Evolutionary conservation across 2,113 vertebrate species (phyloP), one percentile per base, ranked within the genome.

Genomic region (Spheniscus mendiculus): DNA sequence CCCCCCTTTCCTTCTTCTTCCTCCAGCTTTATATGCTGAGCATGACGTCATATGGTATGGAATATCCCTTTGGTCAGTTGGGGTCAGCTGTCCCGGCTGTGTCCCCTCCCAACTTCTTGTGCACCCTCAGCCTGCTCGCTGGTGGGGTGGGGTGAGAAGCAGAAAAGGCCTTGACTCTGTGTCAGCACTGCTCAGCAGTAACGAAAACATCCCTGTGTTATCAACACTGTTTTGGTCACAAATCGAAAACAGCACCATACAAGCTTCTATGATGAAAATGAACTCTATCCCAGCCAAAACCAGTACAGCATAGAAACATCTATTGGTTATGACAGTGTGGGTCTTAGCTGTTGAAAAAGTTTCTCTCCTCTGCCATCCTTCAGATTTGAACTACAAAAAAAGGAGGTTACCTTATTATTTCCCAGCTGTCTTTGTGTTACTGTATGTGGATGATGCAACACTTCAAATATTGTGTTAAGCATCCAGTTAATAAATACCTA

Each of bases 81-180:
- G 30, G 55, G 30, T 34, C 30, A 56, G 30, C 18, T 32, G 55
- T 20, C 30, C 55, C 6, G 2, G 55, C 30, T 56, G 11, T 20
- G 30, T 32, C 18, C 30, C 55, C 18, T 56, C 11, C 55, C 55
- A 56, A 20, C 30, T 18, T 56, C 30, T 56, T 59, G 20, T n/a
- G 29, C 22, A 4, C 5, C 8, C 9, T 6, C 25, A 93, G 6
- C 14, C 29, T 72, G 11, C 38, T 58, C 1, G 0, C 10, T 58
- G 79, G 2, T 5, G 4, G 3, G 0, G 10, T 7, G 15, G 15
- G 1, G 2, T 11, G 45, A 59, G 66, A 55, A 45, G 21, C 11
- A 83, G 53, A 83, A 34, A 58, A 53, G 23, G 20, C 17, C 14
- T 53, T 72, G 74, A 32, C 3, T 4, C 17, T 52, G 16, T 47